phyloP scores from a whole-genome alignment of 2,113 vertebrate genomes.

The Cairina moschata region DNA sequence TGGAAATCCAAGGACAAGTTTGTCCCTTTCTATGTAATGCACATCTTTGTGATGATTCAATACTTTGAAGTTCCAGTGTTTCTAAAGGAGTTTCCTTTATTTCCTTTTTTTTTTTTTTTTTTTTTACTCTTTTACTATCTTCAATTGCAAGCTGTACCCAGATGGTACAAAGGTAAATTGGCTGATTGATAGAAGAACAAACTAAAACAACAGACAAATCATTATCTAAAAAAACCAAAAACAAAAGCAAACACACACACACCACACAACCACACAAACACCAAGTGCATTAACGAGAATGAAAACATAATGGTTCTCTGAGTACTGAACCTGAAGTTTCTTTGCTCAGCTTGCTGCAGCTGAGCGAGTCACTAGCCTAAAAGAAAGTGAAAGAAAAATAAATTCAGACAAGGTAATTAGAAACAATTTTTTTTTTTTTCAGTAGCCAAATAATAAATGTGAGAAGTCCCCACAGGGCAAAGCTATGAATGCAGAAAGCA shows the following conservation, averaged over 20 bases:
- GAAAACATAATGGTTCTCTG: not conserved
- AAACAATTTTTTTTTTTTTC: conserved; percentile 28
- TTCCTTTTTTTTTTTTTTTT: not conserved
- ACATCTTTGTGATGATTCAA: not conserved
- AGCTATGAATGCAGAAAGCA: not conserved
- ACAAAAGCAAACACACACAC: too few relatives aligned
- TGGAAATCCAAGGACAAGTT: not conserved
- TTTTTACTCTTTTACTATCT: not conserved
- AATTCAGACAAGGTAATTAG: not conserved
- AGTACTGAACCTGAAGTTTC: not conserved
- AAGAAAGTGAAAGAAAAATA: conserved; percentile 7
- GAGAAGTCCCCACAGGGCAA: not conserved
- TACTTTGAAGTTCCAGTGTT: not conserved
- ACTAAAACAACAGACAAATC: not conserved
- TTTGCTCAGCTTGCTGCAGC: not conserved
- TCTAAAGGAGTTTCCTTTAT: not conserved
- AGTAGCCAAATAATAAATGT: conserved; percentile 42
- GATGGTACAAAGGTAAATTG: not conserved
- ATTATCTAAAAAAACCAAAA: not conserved
- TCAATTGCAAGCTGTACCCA: not conserved
- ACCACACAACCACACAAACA: not conserved
- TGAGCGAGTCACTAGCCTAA: not conserved
- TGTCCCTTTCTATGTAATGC: not conserved
- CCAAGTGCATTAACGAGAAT: not conserved
- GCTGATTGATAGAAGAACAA: not conserved